Conservation (phyloP, 2,113 vertebrate species). For the Mesocricetus auratus region DNA sequence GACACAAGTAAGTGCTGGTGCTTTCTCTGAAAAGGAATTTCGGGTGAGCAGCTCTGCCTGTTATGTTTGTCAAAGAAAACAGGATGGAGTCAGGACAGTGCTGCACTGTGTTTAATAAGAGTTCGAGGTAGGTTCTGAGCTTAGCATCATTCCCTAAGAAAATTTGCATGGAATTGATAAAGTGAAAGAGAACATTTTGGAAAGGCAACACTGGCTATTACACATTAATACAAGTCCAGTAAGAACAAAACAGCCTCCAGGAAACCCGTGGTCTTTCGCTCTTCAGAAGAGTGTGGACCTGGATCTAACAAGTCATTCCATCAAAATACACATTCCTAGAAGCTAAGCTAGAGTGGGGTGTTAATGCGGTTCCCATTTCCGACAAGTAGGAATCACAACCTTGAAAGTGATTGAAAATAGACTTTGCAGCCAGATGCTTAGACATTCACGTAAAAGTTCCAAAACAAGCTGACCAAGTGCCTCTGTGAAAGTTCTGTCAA, state of each 20-base stretch:
- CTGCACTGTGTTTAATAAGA: slow-evolving; percentile 13
- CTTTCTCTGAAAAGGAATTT: slow-evolving; percentile 13
- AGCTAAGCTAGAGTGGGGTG: neutral
- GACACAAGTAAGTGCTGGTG: neutral
- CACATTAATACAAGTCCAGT: neutral
- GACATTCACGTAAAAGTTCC: neutral
- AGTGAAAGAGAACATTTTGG: slow-evolving; percentile 15
- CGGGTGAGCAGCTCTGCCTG: neutral
- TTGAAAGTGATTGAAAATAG: slow-evolving; percentile 14
- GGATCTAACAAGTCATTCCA: slow-evolving; percentile 39
- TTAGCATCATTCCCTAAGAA: neutral
- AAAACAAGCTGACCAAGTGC: neutral
- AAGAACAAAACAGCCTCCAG: neutral
- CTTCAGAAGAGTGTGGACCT: neutral
- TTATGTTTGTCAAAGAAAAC: neutral
- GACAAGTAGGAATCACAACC: slow-evolving; percentile 5
- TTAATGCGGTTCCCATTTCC: neutral
- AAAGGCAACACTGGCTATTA: neutral
- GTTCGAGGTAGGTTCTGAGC: neutral
- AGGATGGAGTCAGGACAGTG: neutral
- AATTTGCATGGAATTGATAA: slow-evolving; percentile 6
- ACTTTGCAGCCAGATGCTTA: neutral
- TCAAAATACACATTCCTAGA: slow-evolving; percentile 30
- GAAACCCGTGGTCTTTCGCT: neutral
- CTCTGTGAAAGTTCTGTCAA: neutral